A percentile compares a stretch with the other conserved stretches of the same genome.
Conservation (phyloP, 2,113 vertebrate species). For the Cisticola juncidis region DNA sequence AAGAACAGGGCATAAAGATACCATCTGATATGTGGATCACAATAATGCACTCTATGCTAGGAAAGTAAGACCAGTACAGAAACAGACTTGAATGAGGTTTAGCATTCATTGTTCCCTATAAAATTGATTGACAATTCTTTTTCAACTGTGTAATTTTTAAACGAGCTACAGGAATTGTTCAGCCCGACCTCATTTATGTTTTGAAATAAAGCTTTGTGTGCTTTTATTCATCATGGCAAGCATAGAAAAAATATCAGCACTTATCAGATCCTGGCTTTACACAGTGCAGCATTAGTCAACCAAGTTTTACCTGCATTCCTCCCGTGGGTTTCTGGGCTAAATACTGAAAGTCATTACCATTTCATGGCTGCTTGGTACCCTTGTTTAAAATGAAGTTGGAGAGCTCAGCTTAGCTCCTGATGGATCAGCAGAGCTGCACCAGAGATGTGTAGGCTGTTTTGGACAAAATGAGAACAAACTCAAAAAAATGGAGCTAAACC, state of each 20-base stretch:
- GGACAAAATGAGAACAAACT: neutral
- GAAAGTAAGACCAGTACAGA: slow-evolving; percentile 29
- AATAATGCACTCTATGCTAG: neutral
- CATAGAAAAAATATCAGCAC: neutral
- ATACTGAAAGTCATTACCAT: slow-evolving; percentile 30
- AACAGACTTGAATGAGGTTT: slow-evolving; percentile 31
- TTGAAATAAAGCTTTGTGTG: slow-evolving; percentile 36
- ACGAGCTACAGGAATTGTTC: slow-evolving; percentile 17
- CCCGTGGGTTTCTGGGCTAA: slow-evolving; percentile 8
- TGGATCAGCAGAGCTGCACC: neutral
- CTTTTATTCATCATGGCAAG: slow-evolving; percentile 40
- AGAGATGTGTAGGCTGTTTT: neutral
- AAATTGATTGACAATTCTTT: slow-evolving; percentile 56
- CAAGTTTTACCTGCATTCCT: slow-evolving; percentile 41
- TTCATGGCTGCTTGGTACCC: slow-evolving; percentile 32
- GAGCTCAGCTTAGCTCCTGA: neutral
- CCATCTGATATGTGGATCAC: slow-evolving; percentile 25
- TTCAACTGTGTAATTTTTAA: slow-evolving; percentile 34
- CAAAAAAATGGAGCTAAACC: neutral
- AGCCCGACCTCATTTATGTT: neutral
- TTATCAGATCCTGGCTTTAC: slow-evolving; percentile 51
- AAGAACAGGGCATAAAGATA: neutral
- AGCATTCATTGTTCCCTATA: slow-evolving; percentile 37
- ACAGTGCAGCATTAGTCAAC: slow-evolving; percentile 25
- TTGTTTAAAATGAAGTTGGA: neutral